These are phyloP conservation scores for Theretra japonica DNA, from an alignment of 2,888 invertebrate species.

Conservation along the genomic window DNA sequence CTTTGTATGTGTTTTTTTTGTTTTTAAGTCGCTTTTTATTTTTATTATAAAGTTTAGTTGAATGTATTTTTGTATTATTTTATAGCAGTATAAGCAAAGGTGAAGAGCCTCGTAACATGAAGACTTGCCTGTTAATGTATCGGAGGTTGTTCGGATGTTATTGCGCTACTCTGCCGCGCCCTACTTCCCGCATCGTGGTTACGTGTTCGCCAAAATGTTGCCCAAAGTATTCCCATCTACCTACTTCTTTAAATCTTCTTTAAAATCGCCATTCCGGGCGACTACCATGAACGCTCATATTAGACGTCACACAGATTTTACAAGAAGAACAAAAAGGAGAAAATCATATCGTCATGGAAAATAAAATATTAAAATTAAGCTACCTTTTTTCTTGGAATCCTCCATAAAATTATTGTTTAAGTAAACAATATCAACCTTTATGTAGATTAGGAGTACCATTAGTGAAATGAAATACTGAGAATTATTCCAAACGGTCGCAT, in stretches of 20 bases:
- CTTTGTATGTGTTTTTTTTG: no score
- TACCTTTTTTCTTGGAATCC: neutral
- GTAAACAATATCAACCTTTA: no score
- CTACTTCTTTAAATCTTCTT: constrained; percentile 7
- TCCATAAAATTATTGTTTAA: no score
- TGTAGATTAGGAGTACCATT: no score
- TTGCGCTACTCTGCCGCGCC: constrained; percentile 35
- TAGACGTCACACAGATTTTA: neutral
- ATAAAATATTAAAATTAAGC: neutral
- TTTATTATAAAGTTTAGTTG: no score
- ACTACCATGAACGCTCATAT: neutral
- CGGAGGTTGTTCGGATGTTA: constrained; percentile 33
- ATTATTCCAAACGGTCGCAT: no score
- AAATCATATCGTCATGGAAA: neutral
- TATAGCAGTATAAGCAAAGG: neutral
- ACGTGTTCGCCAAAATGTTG: constrained; percentile 58
- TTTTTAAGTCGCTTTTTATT: no score
- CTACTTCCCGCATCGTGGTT: constrained; percentile 47
- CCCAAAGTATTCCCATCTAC: constrained; percentile 48
- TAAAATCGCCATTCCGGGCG: constrained; percentile 39
- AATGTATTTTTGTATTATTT: neutral
- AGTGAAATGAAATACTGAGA: no score
- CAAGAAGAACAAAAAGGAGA: neutral
- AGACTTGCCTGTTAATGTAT: constrained; percentile 30
- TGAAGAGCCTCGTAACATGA: neutral